Conservation (phyloP, 2,797 vertebrate genomes). For the Leptoclinus maculatus region DNA sequence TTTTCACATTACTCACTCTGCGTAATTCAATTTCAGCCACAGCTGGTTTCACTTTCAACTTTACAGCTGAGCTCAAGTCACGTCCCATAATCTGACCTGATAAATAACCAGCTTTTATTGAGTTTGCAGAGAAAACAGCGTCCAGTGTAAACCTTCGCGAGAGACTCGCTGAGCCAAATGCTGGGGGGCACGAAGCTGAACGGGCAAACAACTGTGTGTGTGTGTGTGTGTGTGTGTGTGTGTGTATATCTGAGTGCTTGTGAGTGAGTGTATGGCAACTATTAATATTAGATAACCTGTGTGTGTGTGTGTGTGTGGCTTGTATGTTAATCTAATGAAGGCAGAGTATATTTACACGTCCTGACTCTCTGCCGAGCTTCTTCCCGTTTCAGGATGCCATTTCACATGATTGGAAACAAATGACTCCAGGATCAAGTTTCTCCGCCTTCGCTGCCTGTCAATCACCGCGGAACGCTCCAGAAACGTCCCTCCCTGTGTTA, state of each 20-base stretch:
- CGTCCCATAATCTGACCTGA: slow-evolving; percentile 82
- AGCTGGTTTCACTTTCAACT: slow-evolving; percentile 86
- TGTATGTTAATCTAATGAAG: slow-evolving; percentile 79
- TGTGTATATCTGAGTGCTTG: slow-evolving; percentile 15
- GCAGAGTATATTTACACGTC: slow-evolving; percentile 75
- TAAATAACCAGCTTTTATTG: slow-evolving; percentile 87
- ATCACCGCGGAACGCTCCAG: slow-evolving; percentile 57
- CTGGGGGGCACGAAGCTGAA: slow-evolving; percentile 57
- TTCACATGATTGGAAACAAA: slow-evolving; percentile 85
- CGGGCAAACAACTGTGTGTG: not conserved
- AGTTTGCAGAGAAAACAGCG: slow-evolving; percentile 85
- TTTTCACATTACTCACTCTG: slow-evolving; percentile 82
- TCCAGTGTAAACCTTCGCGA: slow-evolving; percentile 77
- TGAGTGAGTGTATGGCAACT: slow-evolving; percentile 5
- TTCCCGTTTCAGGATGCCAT: slow-evolving; percentile 76
- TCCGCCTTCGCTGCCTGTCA: slow-evolving; percentile 73
- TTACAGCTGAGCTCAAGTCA: slow-evolving; percentile 83
- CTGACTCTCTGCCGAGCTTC: slow-evolving; percentile 51
- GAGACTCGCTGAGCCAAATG: slow-evolving; percentile 60
- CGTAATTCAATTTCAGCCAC: slow-evolving; percentile 83
- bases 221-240: slow-evolving; percentile 20
- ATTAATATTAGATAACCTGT: too few species aligned
- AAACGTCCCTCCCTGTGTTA: slow-evolving; percentile 56
- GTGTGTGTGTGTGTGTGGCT: slow-evolving; percentile 20
- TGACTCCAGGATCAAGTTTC: slow-evolving; percentile 75